These are phyloP conservation scores for Amaurobius ferox DNA, from an alignment of 2,888 invertebrate genomes.

Conservation along the genomic window DNA sequence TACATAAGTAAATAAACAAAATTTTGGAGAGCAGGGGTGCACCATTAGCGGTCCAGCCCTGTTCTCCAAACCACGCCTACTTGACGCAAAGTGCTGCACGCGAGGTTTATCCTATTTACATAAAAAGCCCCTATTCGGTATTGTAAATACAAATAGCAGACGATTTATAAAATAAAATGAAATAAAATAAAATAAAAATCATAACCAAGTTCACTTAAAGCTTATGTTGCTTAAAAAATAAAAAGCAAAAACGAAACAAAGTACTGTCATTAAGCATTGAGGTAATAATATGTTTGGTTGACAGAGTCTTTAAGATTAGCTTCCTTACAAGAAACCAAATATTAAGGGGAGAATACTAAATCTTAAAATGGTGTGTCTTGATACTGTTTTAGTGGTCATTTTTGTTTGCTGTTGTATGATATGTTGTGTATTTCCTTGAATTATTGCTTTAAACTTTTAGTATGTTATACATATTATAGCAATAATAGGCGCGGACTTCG, in stretches of 20 bases:
- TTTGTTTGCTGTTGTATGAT: no score
- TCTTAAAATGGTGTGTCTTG: no score
- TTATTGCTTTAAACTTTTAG: no score
- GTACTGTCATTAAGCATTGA: slow-evolving; percentile 37
- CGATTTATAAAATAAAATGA: slow-evolving; percentile 12
- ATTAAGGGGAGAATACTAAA: no score
- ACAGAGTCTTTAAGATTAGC: slow-evolving; percentile 41
- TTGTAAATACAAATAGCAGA: no score
- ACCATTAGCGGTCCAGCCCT: background rate
- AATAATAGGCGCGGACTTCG: no score
- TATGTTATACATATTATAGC: no score
- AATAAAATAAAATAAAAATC: slow-evolving; percentile 15
- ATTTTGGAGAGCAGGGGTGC: background rate
- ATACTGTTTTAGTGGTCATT: no score
- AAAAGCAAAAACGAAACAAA: background rate
- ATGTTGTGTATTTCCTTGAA: no score
- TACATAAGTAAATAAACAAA: background rate
- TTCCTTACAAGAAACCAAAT: no score
- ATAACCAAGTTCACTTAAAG: background rate
- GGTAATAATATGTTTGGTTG: slow-evolving; percentile 49
- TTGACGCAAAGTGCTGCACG: background rate
- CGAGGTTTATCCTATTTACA: no score
- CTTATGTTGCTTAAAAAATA: background rate
- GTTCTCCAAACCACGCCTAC: background rate
- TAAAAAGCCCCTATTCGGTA: no score